Percentiles rank a stretch among this genome's conserved stretches.
Conservation (phyloP, 2,113 vertebrate genomes). For the Chrysochloris asiatica region DNA sequence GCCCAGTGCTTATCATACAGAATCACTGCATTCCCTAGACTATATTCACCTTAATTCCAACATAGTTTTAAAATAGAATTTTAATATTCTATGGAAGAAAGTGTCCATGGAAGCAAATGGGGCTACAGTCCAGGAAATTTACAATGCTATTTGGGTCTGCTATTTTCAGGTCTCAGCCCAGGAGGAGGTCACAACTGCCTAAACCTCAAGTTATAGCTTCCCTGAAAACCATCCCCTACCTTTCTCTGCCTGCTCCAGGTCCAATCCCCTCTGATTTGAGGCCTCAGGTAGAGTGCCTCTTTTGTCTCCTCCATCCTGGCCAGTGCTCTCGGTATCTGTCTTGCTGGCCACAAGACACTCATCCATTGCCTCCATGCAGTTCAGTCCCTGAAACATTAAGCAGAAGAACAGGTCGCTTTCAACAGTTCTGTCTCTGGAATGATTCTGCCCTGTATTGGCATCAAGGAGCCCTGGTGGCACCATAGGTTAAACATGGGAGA, state of each 20-base stretch:
- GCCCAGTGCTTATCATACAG: no score
- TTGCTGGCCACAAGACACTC: not conserved
- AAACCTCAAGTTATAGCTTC: not conserved
- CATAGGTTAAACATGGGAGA: no score
- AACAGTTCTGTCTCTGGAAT: not conserved
- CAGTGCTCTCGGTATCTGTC: not conserved
- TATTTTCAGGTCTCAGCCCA: not conserved
- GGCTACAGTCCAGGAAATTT: not conserved
- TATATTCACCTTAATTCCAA: no score
- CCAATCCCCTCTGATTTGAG: no score
- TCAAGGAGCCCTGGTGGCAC: no score
- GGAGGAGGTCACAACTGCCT: not conserved
- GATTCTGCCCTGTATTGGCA: not conserved
- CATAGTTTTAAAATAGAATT: not conserved
- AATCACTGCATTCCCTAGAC: no score
- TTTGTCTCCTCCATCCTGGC: not conserved
- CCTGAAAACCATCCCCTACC: not conserved
- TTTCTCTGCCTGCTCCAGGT: not conserved
- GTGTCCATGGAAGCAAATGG: not conserved
- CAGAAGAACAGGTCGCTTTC: not conserved
- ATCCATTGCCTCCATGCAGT: not conserved
- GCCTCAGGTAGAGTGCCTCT: accelerated
- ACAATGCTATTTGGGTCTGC: not conserved
- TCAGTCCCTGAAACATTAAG: not conserved
- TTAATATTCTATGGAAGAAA: not conserved